Evolutionary conservation across 2,113 vertebrate species (phyloP), one percentile per base, ranked within the genome.

Genomic region (Vulpes vulpes): DNA sequence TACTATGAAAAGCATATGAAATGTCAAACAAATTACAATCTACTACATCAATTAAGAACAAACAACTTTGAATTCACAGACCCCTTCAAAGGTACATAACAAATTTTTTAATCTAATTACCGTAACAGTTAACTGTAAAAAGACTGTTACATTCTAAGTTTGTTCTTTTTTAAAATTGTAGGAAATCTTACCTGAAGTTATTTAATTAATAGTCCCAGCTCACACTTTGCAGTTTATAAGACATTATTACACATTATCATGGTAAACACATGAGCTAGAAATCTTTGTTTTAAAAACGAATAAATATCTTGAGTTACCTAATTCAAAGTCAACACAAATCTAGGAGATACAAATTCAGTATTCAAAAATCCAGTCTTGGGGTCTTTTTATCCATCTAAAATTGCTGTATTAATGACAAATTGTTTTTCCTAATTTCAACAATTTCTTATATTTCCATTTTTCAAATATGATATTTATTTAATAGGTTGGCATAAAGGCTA

Each of bases 1-100:
- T 84, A 64, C 38, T 73, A 89, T 69, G 43, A 95, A 95, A 96
- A 94, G 11, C 15, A 38, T 22, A 95, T 73, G 35, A 64, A 94
- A 93, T 78, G 11, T 89, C 30, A 91, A 90, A 55, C 32, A 83
- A 59, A 20, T 67, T 67, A 57, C 5, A 80, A 76, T 78, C 64
- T 64, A 82, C 15, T 43, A 94, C 1, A 62, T 83, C 78, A 89
- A 74, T 79, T 57, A 65, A 90, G 94, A 97, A 60, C 35, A 94
- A 86, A 76, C 2, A 53, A 8, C 87, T 90, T n/a, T 90, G 15
- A 55, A 90, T 69, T 90, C 17, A 92, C 2, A 92, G 57, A 87
- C 11, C 35, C 51, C 16, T 92, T 90, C 23, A 88, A 90, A 57
- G 5, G 73, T 32, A 95, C 12, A 35, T 0, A 57, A 71, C 8